Base-by-base conservation (phyloP, 2,888 invertebrate genomes). In the Tortricodes alternella region DNA sequence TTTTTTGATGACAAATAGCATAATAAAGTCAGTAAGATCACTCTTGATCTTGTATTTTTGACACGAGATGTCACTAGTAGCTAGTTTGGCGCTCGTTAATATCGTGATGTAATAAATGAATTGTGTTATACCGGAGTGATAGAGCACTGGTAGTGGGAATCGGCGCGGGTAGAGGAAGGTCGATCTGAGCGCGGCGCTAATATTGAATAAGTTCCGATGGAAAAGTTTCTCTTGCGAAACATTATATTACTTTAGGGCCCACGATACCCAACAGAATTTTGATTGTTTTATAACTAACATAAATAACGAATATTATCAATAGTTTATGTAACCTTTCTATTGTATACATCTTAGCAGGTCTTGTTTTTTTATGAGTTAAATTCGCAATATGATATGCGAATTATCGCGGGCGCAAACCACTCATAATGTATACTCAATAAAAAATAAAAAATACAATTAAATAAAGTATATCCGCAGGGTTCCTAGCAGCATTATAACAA, bases 181-280 rank as follows among this genome's bases (percentile, higher is more conserved):
- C 66, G 65, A 69, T 67, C 70, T 67, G 35, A 11, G 67, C 68
- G 68, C 70, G 60, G 66, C 65, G 70, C 71, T 85, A 83, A 87
- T 89, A 89, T 89, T 89, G 84, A 86, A 88, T 84, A 89, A 89
- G 88, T 89, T 89, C 74, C 63, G 75, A 81, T 86, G 81, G 68
- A 61, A 73, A 88, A 89, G 80, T 89, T 89, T 78, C 75, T 67
- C 72, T 67, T 72, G 68, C 74, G 80, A 80, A 88, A 85, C 86
- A 89, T 88, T 85, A 86, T 87, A 89, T 89, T 85, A 81, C 80
- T 84, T 85, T 72, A 61, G 69, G 76, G 68, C 62, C 68, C 70
- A 59, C 65, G 75, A 77, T 73, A 78, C 78, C 77, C 71, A 66
- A 66, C 73, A 72, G 85, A 87, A 88, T 87, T 84, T 83, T 81